Evolutionary conservation across 1,140 invertebrate species (phyloP), one percentile per base, ranked within the genome.

Genomic region (Drosophila suzukii): DNA sequence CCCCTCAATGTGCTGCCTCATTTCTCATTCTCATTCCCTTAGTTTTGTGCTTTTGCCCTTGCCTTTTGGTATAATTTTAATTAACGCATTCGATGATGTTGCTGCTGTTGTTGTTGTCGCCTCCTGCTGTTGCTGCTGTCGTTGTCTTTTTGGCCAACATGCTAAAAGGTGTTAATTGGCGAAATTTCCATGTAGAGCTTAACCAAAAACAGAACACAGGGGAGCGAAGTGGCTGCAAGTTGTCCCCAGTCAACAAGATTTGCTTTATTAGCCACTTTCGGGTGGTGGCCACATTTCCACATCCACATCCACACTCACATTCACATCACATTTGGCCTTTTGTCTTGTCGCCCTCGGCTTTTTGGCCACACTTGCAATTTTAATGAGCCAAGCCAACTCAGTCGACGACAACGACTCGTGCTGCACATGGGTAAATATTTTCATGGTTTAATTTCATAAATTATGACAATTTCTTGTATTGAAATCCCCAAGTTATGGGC

Each of bases 141-240:
- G 82, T 80, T 77, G 83, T 83, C 75, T 88, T 88, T 86, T 88
- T 88, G 83, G 65, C 44, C 71, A 91, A 91, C 90, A 91, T 88
- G 90, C 86, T 91, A 90, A 84, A 90, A 91, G 90, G 90, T 91
- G 90, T 91, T 91, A 91, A 91, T 91, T 91, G 90, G 90, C 90
- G 90, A 91, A 91, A 91, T 91, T 91, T 91, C 81, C 90, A 90
- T 91, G 90, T 91, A 78, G 78, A 78, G 85, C 65, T 76, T 75
- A 85, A 78, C 76, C 80, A 77, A 91, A 89, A 85, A 75, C 50
- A 62, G 41, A 77, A 65, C 50, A 47, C 38, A 56, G 46, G 63
- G 30, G 51, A 53, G 41, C 60, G 17, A 30, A 46, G 43, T 20
- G 46, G 7, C 44, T 60, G 72, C 72, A 56, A 43, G 32, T 46